These are phyloP conservation scores for Chironomus tentans DNA, from an alignment of 2,888 invertebrate species.

Conservation along the genomic window DNA sequence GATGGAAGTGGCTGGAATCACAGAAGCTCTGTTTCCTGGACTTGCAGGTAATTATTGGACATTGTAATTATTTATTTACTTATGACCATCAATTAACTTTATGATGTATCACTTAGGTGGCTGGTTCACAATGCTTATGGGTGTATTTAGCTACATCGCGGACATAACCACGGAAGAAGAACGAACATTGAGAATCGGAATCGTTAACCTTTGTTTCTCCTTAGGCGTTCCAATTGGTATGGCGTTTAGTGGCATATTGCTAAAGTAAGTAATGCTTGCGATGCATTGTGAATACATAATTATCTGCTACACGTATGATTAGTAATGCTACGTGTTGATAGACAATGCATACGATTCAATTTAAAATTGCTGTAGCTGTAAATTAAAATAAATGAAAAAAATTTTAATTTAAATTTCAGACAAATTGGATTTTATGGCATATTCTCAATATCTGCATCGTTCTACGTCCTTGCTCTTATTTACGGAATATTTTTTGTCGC, in stretches of 20 bases:
- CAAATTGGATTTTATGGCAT: conserved; percentile 76
- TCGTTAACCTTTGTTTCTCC: conserved; percentile 81
- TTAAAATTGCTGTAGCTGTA: not conserved
- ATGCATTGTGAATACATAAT: no score
- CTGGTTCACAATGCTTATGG: conserved; percentile 87
- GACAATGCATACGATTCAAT: not conserved
- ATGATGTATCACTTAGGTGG: no score
- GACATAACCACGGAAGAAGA: conserved; percentile 77
- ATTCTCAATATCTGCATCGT: conserved; percentile 63
- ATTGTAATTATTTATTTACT: no score
- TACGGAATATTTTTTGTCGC: conserved; percentile 65
- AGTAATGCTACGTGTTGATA: not conserved
- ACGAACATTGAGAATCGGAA: conserved; percentile 74
- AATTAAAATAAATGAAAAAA: not conserved
- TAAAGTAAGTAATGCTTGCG: conserved; percentile 39
- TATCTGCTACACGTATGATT: no score
- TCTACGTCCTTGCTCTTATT: conserved; percentile 64
- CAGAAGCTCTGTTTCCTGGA: conserved; percentile 73
- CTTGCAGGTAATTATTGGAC: conserved; percentile 45
- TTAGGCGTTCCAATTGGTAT: conserved; percentile 84
- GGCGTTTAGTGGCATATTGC: conserved; percentile 72
- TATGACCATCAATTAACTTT: no score
- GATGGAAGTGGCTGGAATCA: conserved; percentile 70
- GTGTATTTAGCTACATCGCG: conserved; percentile 79
- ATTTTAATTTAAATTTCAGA: conserved; percentile 31